A percentile compares a stretch with the other conserved stretches of the same genome.
These are phyloP conservation scores for Pachycephala philippinensis DNA, from an alignment of 2,113 vertebrate species.

Conservation along the genomic window DNA sequence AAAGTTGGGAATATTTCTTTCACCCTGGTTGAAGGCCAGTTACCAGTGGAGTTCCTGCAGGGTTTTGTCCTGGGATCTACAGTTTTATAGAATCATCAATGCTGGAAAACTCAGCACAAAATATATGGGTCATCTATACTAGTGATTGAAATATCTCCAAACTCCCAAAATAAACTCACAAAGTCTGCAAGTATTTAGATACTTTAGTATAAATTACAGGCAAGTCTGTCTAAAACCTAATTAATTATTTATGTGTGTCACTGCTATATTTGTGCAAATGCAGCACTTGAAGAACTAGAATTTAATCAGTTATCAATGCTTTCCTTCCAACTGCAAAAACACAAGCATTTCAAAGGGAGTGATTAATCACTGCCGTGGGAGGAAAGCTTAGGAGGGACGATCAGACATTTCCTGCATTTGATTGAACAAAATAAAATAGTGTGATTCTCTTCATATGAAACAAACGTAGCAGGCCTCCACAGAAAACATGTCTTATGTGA, in stretches of 20 bases:
- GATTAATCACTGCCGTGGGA: slow-evolving; percentile 13
- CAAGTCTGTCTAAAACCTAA: not conserved
- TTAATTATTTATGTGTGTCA: not conserved
- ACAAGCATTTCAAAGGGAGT: not conserved
- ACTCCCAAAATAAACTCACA: not conserved
- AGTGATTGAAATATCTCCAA: not conserved
- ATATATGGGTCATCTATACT: not conserved
- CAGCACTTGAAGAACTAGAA: not conserved
- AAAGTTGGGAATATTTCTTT: not conserved
- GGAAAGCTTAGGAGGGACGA: not conserved
- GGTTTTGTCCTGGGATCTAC: not conserved
- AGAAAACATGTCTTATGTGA: not conserved
- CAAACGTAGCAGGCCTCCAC: slow-evolving; percentile 1
- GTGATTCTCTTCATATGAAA: not conserved
- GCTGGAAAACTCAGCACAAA: not conserved
- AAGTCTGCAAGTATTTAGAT: not conserved
- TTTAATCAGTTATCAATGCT: not conserved
- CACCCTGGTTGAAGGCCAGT: not conserved
- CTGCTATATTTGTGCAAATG: not conserved
- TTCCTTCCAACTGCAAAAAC: not conserved
- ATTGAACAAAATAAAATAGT: not conserved
- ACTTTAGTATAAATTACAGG: not conserved
- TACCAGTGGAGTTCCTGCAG: not conserved
- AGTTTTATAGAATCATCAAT: not conserved
- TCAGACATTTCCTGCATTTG: not conserved